phyloP scores from a whole-genome alignment of 1,140 invertebrate species.

The Sminthurinus signatus region DNA sequence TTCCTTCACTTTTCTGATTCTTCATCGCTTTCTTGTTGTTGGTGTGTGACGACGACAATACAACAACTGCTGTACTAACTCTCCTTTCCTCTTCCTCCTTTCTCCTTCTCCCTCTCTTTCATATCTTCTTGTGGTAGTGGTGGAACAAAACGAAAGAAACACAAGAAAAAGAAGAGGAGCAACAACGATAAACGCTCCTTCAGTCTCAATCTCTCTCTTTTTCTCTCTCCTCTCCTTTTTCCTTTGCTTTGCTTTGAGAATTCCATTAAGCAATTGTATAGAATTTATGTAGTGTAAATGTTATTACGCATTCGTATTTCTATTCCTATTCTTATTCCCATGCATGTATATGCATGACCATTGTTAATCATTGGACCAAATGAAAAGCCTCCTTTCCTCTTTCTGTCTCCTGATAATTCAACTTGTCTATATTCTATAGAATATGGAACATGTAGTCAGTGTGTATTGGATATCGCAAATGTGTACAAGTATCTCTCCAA shows the following conservation, averaged over 20 bases:
- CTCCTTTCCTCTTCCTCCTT: not conserved
- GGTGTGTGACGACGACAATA: not conserved
- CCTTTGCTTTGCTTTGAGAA: conserved; percentile 18
- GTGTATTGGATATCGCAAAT: no score
- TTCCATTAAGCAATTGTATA: conserved; percentile 40
- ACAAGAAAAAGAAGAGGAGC: no score
- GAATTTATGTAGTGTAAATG: conserved; percentile 42
- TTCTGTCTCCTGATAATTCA: conserved; percentile 5
- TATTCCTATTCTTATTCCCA: no score
- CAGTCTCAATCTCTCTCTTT: no score
- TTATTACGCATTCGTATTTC: no score
- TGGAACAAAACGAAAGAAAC: no score
- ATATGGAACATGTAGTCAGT: no score
- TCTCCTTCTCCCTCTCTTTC: no score
- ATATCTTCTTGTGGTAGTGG: no score
- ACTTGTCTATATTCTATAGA: conserved; percentile 4
- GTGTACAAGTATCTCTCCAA: no score
- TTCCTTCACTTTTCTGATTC: no score
- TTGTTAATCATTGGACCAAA: conserved; percentile 41
- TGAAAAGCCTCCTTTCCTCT: conserved; percentile 25
- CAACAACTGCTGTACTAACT: not conserved
- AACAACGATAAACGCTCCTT: conserved; percentile 38
- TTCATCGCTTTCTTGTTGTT: not conserved
- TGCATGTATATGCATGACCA: conserved; percentile 37
- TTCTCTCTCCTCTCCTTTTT: no score